Percentiles rank a stretch among this genome's conserved stretches.
phyloP scores from a whole-genome alignment of 2,888 invertebrate species.

The Ceratothoa steindachneri region DNA sequence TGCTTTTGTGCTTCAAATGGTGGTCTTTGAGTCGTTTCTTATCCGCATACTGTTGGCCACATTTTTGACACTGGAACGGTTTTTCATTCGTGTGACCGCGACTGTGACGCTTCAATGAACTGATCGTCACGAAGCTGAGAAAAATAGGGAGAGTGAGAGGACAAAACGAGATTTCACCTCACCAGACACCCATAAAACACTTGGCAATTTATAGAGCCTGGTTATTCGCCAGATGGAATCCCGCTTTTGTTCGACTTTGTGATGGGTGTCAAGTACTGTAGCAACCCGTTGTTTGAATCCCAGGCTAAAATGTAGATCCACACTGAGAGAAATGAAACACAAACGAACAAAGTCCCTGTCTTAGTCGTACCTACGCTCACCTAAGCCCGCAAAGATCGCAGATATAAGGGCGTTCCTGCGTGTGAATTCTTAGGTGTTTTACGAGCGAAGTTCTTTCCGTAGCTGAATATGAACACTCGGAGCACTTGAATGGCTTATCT shows the following conservation, averaged over 20 bases:
- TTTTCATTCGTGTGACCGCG: conserved; percentile 49
- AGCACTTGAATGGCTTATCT: conserved; percentile 48
- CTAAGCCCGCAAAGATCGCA: conserved; percentile 49
- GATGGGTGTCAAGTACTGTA: neutral
- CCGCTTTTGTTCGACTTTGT: neutral
- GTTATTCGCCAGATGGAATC: neutral
- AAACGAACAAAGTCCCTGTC: too few species aligned
- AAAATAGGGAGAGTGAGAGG: too few species aligned
- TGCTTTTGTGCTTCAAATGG: conserved; percentile 49
- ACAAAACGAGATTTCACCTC: too few species aligned
- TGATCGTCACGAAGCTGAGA: conserved; percentile 49
- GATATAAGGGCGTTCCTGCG: conserved; percentile 49
- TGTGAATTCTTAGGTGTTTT: conserved; percentile 50
- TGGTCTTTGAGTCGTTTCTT: conserved; percentile 50
- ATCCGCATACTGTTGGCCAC: conserved; percentile 50
- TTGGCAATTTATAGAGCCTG: neutral
- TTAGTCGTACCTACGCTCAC: conserved; percentile 24
- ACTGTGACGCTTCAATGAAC: conserved; percentile 50
- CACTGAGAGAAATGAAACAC: too few species aligned
- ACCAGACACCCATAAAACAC: neutral
- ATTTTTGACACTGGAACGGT: conserved; percentile 49
- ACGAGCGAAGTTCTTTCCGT: conserved; percentile 50
- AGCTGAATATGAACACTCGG: conserved; percentile 49
- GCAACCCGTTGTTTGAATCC: too few species aligned
- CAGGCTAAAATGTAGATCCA: too few species aligned